Percentiles rank a stretch among this genome's conserved stretches.
Evolutionary conservation across 2,888 invertebrate species (phyloP).

Genomic region (Oligia strigilis): DNA sequence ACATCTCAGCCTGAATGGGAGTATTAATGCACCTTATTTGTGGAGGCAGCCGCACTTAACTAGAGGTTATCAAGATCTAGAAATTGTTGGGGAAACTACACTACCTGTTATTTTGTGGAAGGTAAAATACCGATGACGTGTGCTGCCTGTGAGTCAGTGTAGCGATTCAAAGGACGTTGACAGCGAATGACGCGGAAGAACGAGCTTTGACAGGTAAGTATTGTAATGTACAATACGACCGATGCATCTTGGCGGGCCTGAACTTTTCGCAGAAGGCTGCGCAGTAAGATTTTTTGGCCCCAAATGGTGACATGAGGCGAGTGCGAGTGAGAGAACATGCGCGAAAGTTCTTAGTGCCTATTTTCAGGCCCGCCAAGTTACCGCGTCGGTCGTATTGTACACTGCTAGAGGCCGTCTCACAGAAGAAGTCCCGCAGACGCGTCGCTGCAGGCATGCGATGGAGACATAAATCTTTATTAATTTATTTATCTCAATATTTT

Average conservation of each 20-base stretch:
- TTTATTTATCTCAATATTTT: background rate
- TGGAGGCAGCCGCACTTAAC: conserved; percentile 53
- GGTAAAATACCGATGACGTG: conserved; percentile 52
- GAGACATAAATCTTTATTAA: background rate
- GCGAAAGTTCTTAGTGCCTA: no score
- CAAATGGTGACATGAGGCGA: no score
- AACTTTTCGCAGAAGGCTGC: no score
- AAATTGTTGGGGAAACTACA: conserved; percentile 49
- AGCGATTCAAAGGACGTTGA: conserved; percentile 41
- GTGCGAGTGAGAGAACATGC: no score
- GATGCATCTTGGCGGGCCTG: no score
- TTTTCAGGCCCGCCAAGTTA: no score
- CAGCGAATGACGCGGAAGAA: conserved; percentile 22
- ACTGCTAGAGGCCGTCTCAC: background rate
- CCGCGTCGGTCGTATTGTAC: no score
- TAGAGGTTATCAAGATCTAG: conserved; percentile 63
- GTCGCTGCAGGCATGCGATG: background rate
- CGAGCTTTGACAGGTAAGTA: background rate
- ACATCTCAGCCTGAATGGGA: conserved; percentile 59
- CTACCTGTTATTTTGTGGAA: conserved; percentile 53
- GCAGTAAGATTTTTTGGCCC: no score
- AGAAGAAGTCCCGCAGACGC: background rate
- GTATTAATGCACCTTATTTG: conserved; percentile 67
- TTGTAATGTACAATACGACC: background rate
- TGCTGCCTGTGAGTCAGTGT: conserved; percentile 31